phyloP scores from a whole-genome alignment of 2,113 vertebrate species.

The Siphamia tubifer region DNA sequence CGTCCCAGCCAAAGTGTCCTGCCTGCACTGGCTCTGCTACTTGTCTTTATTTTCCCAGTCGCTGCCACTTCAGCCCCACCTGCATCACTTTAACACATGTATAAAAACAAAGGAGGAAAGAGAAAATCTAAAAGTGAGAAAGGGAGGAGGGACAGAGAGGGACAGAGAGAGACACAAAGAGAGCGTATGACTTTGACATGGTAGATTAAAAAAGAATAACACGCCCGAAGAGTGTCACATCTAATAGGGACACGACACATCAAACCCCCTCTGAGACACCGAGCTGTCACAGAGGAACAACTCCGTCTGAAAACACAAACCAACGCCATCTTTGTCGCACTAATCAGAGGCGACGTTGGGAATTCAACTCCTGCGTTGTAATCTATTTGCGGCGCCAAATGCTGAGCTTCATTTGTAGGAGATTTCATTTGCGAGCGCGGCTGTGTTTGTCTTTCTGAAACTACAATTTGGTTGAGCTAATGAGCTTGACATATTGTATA shows the following conservation, averaged over 20 bases:
- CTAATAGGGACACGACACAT: slow-evolving; percentile 63
- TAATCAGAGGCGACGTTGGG: slow-evolving; percentile 66
- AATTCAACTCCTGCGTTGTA: slow-evolving; percentile 54
- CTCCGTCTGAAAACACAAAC: slow-evolving; percentile 52
- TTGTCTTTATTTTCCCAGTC: slow-evolving; percentile 17
- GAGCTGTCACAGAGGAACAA: slow-evolving; percentile 49
- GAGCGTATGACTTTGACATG: slow-evolving; percentile 42
- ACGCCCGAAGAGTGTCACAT: slow-evolving; percentile 64
- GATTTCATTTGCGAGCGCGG: slow-evolving; percentile 42
- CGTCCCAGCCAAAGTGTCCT: neutral
- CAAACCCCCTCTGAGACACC: slow-evolving; percentile 38
- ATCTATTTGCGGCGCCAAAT: slow-evolving; percentile 48
- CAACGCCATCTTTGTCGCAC: neutral
- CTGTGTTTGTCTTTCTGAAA: slow-evolving; percentile 53
- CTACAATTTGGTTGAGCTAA: slow-evolving; percentile 50
- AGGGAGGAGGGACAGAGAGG: slow-evolving; percentile 2
- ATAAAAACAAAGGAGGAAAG: slow-evolving; percentile 2
- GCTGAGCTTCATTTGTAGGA: slow-evolving; percentile 54
- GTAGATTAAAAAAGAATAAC: slow-evolving; percentile 67
- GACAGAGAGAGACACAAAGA: slow-evolving; percentile 11
- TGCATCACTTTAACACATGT: slow-evolving; percentile 24
- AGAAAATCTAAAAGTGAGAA: neutral
- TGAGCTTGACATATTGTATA: slow-evolving; percentile 39
- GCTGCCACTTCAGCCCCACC: slow-evolving; percentile 26
- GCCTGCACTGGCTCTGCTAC: neutral